phyloP scores from a whole-genome alignment of 2,113 vertebrate genomes.

The Callochromis pleurospilus region DNA sequence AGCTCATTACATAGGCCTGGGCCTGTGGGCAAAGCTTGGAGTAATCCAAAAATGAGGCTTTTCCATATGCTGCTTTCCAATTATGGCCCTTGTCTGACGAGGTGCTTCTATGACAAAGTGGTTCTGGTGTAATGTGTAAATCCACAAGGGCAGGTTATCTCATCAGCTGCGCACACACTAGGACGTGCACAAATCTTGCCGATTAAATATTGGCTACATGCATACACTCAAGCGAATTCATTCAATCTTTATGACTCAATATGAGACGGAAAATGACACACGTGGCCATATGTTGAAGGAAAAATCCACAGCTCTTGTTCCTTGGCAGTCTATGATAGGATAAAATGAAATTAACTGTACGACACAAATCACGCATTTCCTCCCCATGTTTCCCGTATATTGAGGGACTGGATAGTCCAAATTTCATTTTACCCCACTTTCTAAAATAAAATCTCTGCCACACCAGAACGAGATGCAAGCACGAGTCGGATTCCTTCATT shows the following conservation, averaged over 20 bases:
- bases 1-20: constrained; percentile 29
- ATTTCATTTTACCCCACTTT: background rate
- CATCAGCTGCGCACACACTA: constrained; percentile 16
- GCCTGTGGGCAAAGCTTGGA: constrained; percentile 1
- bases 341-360: background rate
- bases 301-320: background rate
- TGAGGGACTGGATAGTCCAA: background rate
- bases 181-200: background rate
- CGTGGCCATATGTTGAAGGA: background rate
- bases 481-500: background rate
- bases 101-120: constrained; percentile 41
- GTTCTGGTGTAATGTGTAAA: constrained; percentile 54
- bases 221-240: background rate
- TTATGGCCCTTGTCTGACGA: constrained; percentile 36
- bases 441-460: background rate
- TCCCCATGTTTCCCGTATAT: background rate
- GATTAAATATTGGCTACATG: constrained; percentile 11
- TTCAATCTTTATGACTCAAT: background rate
- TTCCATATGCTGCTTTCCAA: constrained; percentile 56
- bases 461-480: background rate
- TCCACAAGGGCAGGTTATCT: constrained; percentile 55
- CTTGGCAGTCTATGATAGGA: background rate
- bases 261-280: background rate
- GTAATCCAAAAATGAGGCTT: constrained; percentile 20
- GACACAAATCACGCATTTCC: background rate